Base-by-base conservation (phyloP, 2,797 vertebrate species). In the Silurus lanzhouensis region DNA sequence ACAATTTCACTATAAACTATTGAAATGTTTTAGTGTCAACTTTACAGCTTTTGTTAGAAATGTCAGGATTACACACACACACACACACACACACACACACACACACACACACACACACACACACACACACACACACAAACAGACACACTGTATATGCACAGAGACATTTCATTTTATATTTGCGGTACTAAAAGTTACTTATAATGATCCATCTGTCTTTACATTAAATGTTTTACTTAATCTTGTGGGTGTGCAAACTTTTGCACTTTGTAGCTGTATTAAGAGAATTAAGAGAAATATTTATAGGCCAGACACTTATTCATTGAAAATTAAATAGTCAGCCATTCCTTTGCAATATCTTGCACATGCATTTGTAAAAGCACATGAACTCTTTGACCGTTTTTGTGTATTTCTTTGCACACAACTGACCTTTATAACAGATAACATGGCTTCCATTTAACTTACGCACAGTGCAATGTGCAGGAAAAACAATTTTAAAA, bases 401-500 rank as follows among this genome's bases (percentile, higher is more conserved):
- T 38, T 38, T 38, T 25, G 38, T 19, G 55, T 78, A 86, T 71
- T 83, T 83, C 55, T 61, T 1, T 2, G 78, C 70, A 38, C 19
- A 6, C 61, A 5, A 14, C 81, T 88, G 89, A 90, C 87, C 86
- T 90, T 87, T 88, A 84, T 83, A 38, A 87, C 82, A 84, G 70
- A 87, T 86, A 84, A 52, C 75, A 31, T 72, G 87, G 74, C 81
- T 88, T 27, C 17, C 19, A 1, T 60, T 83, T 57, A n/a, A 85
- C n/a, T 87, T 87, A 79, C 80, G 2, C 71, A 86, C 81, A 80
- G 88, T 86, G 67, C 87, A 90, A 90, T 89, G 89, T 88, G 7
- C 88, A 38, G 79, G 87, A 87, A 89, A 89, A 89, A 89, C 82
- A 85, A 87, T 88, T 89, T 87, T 83, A 75, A 90, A 89, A 89